Evolutionary conservation across 2,888 invertebrate species (phyloP), one percentile per base, ranked within the genome.

Genomic region (Sphaerophoria rueppellii): DNA sequence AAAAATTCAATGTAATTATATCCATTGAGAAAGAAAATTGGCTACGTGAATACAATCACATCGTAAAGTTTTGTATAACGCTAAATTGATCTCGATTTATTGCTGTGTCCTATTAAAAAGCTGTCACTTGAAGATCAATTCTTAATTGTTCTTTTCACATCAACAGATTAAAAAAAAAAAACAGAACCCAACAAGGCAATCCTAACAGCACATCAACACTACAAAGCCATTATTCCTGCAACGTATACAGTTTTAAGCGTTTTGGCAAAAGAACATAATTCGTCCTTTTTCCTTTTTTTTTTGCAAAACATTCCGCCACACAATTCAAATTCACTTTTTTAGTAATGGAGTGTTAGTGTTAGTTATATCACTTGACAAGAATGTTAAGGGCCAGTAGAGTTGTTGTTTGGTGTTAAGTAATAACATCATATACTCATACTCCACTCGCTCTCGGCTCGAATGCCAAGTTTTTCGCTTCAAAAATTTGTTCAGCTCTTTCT

Each of bases 331-430:
- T 78, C 78, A 50, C 58, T 58, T 71, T 71, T 78, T 63, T 40
- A 78, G 57, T 78, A 78, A 78, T 78, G 58, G 78, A 71, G 78
- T 78, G 78, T 72, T n/a, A n/a, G n/a, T n/a, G n/a, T n/a, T 78
- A 65, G 72, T 78, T 78, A 72, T 78, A 78, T 71, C 78, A 78
- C 78, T 78, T 72, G 70, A 76, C 76, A 61, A 71, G 57, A 50
- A 78, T 57, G 69, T 65, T 65, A 65, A 63, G 71, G 65, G 63
- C 57, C 35, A 54, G 54, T 6, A 43, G 60, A 37, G 37, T 50
- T 4, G 50, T 65, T 24, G 60, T 60, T 24, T 24, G 2, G 24
- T 24, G 2, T n/a, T n/a, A n/a, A n/a, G n/a, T n/a, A 24, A 24
- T 2, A 24, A 24, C 24, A 24, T 2, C n/a, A n/a, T 24, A 24